Percentiles rank a stretch among this genome's conserved stretches.
These are phyloP conservation scores for Epinotia ramella DNA, from an alignment of 2,888 invertebrate genomes.

Conservation along the genomic window DNA sequence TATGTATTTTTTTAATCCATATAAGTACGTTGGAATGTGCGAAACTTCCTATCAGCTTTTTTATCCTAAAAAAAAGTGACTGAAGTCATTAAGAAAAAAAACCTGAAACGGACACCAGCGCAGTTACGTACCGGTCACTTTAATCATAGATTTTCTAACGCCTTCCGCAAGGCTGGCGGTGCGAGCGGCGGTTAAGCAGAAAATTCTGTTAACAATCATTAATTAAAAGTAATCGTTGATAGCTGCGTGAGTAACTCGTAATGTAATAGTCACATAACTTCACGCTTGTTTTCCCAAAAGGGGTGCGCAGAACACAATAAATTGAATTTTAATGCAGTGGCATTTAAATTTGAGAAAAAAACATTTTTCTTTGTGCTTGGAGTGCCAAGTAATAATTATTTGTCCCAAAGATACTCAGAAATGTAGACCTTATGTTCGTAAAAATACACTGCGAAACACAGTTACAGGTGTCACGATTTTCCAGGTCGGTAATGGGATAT, in stretches of 20 bases:
- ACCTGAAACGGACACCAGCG: slow-evolving; percentile 7
- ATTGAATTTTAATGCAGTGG: not conserved
- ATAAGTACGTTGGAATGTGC: not conserved
- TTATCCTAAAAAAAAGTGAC: not conserved
- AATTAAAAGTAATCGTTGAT: not conserved
- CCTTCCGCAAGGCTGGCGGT: slow-evolving; percentile 34
- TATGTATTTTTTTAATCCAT: too few relatives aligned
- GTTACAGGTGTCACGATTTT: too few relatives aligned
- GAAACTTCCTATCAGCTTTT: not conserved
- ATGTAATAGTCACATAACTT: not conserved
- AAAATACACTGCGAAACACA: too few relatives aligned
- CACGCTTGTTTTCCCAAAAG: not conserved
- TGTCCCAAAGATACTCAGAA: too few relatives aligned
- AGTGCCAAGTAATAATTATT: too few relatives aligned
- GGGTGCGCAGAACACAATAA: not conserved
- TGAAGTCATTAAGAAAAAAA: slow-evolving; percentile 7
- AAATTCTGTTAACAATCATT: not conserved
- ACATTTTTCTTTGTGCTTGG: too few relatives aligned
- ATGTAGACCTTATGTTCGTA: too few relatives aligned
- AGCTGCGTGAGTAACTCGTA: not conserved
- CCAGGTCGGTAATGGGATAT: too few relatives aligned
- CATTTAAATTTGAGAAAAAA: too few relatives aligned
- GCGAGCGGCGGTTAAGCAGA: not conserved
- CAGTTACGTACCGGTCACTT: slow-evolving; percentile 2
- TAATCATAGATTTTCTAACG: slow-evolving; percentile 29